Percentiles rank a stretch among this genome's conserved stretches.
Conservation (phyloP, 2,797 vertebrate species). For the Taenioides sp. region DNA sequence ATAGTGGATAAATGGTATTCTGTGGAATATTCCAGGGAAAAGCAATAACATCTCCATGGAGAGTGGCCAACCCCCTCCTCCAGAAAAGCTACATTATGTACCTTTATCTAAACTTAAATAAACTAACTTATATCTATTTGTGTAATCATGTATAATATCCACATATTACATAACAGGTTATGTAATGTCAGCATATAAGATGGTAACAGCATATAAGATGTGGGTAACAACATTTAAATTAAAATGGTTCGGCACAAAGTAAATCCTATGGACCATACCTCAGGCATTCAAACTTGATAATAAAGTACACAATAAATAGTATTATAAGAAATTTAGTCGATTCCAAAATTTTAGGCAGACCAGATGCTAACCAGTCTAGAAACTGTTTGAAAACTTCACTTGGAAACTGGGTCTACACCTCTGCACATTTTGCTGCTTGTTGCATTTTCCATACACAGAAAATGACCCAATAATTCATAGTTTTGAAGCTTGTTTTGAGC, state of each 20-base stretch:
- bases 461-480: slow-evolving; percentile 5
- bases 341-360: neutral
- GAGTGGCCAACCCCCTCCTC: too few species aligned
- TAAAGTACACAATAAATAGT: neutral
- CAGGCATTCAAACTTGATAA: neutral
- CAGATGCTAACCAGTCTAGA: neutral
- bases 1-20: too few species aligned
- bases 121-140: too few species aligned
- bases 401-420: neutral
- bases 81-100: too few species aligned
- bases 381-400: neutral
- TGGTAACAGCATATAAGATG: neutral
- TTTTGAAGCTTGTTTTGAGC: neutral
- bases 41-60: too few species aligned
- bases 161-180: neutral
- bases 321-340: neutral
- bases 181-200: neutral
- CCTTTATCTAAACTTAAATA: too few species aligned
- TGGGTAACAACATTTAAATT: neutral
- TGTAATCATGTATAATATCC: neutral
- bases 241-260: neutral
- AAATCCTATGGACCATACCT: neutral
- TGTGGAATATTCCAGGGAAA: too few species aligned
- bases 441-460: neutral
- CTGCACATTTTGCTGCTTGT: neutral